These are phyloP conservation scores for Ataeniobius toweri DNA, from an alignment of 2,797 vertebrate species.

Conservation along the genomic window DNA sequence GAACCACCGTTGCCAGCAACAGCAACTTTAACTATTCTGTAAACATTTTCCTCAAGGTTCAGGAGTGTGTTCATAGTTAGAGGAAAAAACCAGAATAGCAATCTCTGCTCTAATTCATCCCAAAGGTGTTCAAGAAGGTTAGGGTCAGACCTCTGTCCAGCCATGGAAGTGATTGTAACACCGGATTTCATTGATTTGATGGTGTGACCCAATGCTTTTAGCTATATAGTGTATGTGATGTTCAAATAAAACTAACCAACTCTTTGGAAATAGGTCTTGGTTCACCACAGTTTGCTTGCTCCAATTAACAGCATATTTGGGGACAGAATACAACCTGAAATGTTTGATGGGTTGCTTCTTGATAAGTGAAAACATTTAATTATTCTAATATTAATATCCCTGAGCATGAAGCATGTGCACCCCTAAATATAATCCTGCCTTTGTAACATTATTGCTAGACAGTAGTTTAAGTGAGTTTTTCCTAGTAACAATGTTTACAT, in stretches of 20 bases:
- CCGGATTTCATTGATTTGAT: too few species aligned
- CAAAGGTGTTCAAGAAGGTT: too few species aligned
- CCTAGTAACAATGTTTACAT: not conserved
- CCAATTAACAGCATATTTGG: not conserved
- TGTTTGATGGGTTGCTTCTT: not conserved
- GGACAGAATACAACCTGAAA: not conserved
- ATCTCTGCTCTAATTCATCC: too few species aligned
- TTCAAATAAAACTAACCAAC: not conserved
- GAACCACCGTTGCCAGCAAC: too few species aligned
- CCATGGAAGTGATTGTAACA: too few species aligned
- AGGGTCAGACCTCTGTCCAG: too few species aligned
- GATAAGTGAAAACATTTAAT: slow-evolving; percentile 1
- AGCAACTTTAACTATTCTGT: too few species aligned
- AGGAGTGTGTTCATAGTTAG: too few species aligned
- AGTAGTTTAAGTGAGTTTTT: not conserved
- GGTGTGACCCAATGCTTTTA: too few species aligned
- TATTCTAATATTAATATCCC: not conserved
- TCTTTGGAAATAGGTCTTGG: not conserved
- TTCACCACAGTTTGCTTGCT: not conserved
- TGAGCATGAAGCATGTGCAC: not conserved
- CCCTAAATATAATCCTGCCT: not conserved
- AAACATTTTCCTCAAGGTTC: too few species aligned
- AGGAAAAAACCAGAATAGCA: too few species aligned
- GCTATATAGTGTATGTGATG: not conserved
- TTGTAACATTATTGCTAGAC: not conserved